Evolutionary conservation across 2,888 invertebrate genomes (phyloP), one percentile per base, ranked within the genome.

Genomic region (Ceramica pisi): DNA sequence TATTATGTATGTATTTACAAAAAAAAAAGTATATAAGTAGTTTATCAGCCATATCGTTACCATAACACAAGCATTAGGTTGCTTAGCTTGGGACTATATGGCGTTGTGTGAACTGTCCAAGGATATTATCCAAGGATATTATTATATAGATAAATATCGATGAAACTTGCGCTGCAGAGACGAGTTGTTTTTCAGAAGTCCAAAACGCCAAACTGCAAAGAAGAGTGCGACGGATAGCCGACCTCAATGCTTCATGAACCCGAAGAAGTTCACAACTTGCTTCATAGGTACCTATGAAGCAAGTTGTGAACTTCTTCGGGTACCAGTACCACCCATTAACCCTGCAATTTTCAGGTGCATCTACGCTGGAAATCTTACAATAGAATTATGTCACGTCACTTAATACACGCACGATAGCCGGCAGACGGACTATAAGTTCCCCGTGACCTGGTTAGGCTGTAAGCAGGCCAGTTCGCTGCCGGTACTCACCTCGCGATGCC

Each of bases 371-470:
- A 83, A 81, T 85, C 81, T 72, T 77, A 75, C 81, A 87, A 87
- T 84, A 82, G 78, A 90, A 92, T 90, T 87, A 91, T 89, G 90
- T 90, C 87, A 89, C 85, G 87, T 90, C 89, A 87, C 82, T 87
- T 87, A 88, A 89, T 76, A 83, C 81, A 86, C 87, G 87, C 86
- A 87, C 83, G 84, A 83, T 86, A 75, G 71, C 67, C 82, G 70
- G 65, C 72, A 78, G 73, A 78, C 79, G 75, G 81, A 78, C 83
- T 85, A 83, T 86, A 82, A 75, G 84, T 86, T 87, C 88, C 86
- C 88, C 87, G 88, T 91, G 92, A 92, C 92, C 93, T 87, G 92
- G 88, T 88, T 92, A 86, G 7, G 64, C 81, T 68, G 84, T 85
- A 90, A 89, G 88, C 90, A 85, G 89, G 88, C 89, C 89, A 87